phyloP scores from a whole-genome alignment of 2,113 vertebrate genomes.

The Poecile atricapillus region DNA sequence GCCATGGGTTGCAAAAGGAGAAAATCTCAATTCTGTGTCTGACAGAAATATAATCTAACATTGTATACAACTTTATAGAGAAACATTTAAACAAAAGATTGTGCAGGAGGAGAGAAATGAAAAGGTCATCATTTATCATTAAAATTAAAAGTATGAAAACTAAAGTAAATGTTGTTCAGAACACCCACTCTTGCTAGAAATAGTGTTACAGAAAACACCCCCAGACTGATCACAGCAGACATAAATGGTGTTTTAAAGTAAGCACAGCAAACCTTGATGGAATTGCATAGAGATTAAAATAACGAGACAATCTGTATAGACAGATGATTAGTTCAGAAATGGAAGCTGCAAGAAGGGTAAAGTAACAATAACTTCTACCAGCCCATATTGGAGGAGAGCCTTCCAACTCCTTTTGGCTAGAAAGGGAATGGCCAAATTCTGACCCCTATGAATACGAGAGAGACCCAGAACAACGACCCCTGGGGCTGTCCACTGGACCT shows the following conservation, averaged over 20 bases:
- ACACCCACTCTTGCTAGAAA: not conserved
- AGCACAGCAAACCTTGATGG: not conserved
- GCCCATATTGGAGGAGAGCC: rapidly evolving
- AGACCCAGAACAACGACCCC: not conserved
- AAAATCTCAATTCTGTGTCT: not conserved
- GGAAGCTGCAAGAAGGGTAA: not conserved
- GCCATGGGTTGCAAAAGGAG: not conserved
- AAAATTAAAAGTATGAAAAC: not conserved
- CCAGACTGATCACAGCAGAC: not conserved
- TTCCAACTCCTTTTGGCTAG: not conserved
- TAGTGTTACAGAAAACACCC: not conserved
- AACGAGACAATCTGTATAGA: not conserved
- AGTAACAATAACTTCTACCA: not conserved
- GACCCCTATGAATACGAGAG: rapidly evolving
- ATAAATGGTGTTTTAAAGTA: not conserved
- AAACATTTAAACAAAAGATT: not conserved
- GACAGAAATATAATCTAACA: not conserved
- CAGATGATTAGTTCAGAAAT: not conserved
- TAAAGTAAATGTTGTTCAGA: not conserved
- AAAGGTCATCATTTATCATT: not conserved
- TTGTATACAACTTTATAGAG: not conserved
- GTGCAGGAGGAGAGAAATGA: not conserved
- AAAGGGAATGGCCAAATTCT: not conserved
- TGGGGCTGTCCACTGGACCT: not conserved
- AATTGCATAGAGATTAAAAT: not conserved